Percentiles rank a stretch among this genome's conserved stretches.
These are phyloP conservation scores for Apodemia zela DNA, from an alignment of 2,888 invertebrate species.

Conservation along the genomic window DNA sequence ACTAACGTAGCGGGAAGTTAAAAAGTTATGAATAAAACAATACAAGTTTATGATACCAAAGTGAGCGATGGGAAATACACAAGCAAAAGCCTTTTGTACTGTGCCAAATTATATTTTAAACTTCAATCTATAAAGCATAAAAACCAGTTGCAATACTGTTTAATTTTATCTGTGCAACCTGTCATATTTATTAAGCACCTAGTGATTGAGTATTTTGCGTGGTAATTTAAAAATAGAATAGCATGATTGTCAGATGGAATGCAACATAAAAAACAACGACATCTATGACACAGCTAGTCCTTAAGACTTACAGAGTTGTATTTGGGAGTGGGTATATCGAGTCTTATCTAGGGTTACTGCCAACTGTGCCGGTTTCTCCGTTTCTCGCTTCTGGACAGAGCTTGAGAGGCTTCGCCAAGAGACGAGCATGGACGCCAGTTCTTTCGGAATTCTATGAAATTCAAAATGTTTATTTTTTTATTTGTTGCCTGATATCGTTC, in stretches of 20 bases:
- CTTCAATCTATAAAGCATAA: background rate
- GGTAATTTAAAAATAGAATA: background rate
- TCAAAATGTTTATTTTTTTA: background rate
- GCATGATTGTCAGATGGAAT: background rate
- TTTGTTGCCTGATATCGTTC: background rate
- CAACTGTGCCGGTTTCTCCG: constrained; percentile 4
- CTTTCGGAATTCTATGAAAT: constrained; percentile 10
- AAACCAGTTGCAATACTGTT: background rate
- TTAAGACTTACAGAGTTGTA: background rate
- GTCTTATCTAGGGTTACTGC: constrained; percentile 7
- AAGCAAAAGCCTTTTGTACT: background rate
- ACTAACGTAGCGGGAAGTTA: too few relatives aligned
- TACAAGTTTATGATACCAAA: background rate
- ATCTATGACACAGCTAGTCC: constrained; percentile 1
- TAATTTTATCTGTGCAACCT: background rate
- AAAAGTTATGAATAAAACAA: too few relatives aligned
- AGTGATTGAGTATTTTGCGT: background rate
- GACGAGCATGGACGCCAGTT: background rate
- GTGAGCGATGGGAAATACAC: background rate
- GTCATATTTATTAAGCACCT: background rate
- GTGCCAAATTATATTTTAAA: background rate
- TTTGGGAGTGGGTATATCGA: background rate
- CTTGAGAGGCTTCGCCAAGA: constrained; percentile 1
- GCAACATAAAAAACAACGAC: constrained; percentile 8
- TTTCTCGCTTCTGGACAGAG: constrained; percentile 8